phyloP scores from a whole-genome alignment of 2,113 vertebrate species.

The Puma concolor region DNA sequence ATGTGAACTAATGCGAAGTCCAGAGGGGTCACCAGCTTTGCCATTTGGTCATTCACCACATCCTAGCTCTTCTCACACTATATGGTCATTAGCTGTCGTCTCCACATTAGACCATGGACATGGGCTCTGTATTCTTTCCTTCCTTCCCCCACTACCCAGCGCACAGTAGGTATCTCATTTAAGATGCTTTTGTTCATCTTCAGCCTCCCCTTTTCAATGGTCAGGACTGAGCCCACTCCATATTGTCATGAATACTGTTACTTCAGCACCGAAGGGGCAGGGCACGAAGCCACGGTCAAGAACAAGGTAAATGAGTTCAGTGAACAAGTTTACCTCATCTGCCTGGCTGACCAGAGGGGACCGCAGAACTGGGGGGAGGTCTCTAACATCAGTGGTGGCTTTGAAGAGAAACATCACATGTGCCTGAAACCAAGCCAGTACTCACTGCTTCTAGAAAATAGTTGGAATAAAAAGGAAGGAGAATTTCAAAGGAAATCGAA shows the following conservation, averaged over 20 bases:
- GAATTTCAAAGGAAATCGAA: not conserved
- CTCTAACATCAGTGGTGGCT: not conserved
- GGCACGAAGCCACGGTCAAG: not conserved
- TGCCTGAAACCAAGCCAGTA: not conserved
- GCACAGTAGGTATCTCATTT: fast-evolving
- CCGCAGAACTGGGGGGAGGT: not conserved
- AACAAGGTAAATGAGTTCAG: not conserved
- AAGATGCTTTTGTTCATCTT: not conserved
- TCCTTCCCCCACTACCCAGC: fast-evolving
- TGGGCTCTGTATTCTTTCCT: fast-evolving
- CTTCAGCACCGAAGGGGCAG: not conserved
- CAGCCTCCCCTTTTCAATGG: not conserved
- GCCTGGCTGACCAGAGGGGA: not conserved
- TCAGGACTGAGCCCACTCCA: not conserved
- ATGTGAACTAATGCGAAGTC: not conserved
- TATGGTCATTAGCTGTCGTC: fast-evolving
- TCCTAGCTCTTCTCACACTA: not conserved
- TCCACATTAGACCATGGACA: not conserved
- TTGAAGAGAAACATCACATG: not conserved
- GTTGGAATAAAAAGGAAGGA: not conserved
- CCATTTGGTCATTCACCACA: fast-evolving
- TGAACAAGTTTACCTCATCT: not conserved
- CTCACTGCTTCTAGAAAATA: not conserved
- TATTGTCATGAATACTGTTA: not conserved
- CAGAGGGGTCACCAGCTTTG: no score